Conservation (phyloP, 2,797 vertebrate genomes). For the Spheniscus humboldti region DNA sequence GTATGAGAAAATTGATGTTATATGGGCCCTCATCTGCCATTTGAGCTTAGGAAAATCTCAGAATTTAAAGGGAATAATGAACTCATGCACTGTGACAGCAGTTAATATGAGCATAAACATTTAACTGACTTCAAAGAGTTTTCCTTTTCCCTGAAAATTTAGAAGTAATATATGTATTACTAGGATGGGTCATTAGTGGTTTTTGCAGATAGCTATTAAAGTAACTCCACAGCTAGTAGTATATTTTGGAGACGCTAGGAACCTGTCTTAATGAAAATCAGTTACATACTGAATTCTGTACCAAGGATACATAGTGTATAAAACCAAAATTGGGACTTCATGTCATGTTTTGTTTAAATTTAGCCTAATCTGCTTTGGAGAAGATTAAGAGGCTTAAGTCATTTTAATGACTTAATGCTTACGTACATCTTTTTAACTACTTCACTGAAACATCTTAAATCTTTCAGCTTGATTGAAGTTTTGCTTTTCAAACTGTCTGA, state of each 20-base stretch:
- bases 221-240: neutral
- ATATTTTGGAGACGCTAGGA: neutral
- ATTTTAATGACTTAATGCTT: slow-evolving; percentile 53
- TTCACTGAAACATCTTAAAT: slow-evolving; percentile 25
- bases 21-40: neutral
- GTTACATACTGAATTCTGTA: neutral
- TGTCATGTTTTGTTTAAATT: slow-evolving; percentile 48
- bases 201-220: neutral
- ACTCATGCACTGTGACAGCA: neutral
- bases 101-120: neutral
- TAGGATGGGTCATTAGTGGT: neutral
- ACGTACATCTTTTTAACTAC: slow-evolving; percentile 42
- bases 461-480: slow-evolving; percentile 43
- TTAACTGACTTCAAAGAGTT: neutral
- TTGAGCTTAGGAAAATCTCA: neutral
- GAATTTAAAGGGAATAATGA: neutral
- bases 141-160: neutral
- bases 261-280: neutral
- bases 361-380: slow-evolving; percentile 52
- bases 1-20: neutral
- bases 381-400: slow-evolving; percentile 23
- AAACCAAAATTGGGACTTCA: neutral
- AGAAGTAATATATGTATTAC: neutral
- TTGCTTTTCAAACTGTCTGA: neutral
- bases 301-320: neutral